These are phyloP conservation scores for Megalops cyprinoides DNA, from an alignment of 2,797 vertebrate species.

Conservation along the genomic window DNA sequence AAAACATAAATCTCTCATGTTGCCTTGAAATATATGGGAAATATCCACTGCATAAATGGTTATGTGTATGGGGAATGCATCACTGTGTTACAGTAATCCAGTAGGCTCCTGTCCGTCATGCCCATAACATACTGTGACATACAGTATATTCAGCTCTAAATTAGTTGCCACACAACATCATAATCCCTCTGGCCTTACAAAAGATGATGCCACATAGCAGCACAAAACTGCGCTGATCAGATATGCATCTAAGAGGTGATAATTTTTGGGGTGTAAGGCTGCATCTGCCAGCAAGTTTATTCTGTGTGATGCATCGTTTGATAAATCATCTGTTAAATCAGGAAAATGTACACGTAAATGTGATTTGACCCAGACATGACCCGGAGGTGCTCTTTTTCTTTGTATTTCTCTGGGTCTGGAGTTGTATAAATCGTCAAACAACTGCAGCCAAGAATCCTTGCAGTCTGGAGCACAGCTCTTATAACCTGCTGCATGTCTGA, in stretches of 20 bases:
- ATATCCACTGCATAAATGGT: not conserved
- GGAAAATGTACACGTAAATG: no score
- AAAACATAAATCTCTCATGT: no score
- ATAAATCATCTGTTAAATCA: no score
- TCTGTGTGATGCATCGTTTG: not conserved
- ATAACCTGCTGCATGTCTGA: not conserved
- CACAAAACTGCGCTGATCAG: no score
- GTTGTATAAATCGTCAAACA: slow-evolving; percentile 6
- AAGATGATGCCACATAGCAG: no score
- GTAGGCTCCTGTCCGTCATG: no score
- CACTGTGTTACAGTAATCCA: not conserved
- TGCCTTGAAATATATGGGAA: no score
- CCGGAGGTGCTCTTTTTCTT: not conserved
- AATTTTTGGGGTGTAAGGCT: not conserved
- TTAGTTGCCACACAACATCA: not conserved
- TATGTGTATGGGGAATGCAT: not conserved
- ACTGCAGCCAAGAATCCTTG: not conserved
- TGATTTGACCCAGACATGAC: not conserved
- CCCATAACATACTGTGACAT: no score
- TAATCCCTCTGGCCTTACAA: not conserved
- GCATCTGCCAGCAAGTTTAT: not conserved
- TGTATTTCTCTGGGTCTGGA: not conserved
- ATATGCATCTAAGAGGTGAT: no score
- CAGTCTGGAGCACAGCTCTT: not conserved
- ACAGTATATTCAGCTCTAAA: not conserved